Evolutionary conservation across 2,888 invertebrate species (phyloP), one percentile per base, ranked within the genome.

Genomic region (Drosophila acutilabella): DNA sequence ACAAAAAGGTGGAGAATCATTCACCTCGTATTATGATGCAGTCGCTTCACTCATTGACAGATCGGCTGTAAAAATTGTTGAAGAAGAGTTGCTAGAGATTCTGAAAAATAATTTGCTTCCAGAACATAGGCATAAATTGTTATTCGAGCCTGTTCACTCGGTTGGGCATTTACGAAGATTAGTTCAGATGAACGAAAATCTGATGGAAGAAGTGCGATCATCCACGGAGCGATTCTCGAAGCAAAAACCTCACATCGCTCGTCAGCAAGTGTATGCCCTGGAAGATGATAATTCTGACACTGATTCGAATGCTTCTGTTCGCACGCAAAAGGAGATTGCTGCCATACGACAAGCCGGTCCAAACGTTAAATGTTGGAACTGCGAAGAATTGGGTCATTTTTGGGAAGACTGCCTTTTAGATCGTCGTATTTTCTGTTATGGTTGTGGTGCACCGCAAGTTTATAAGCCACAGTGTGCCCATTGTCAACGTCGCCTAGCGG

Each of bases 181-280:
- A 14, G 40, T 40, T 4, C 40, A 40, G 4, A 40, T 40, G 40
- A 40, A 40, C 40, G 40, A 40, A 40, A 40, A 40, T 40, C 40
- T 40, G n/a, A 40, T 40, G n/a, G 40, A 6, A n/a, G 40, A n/a
- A 40, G 4, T 40, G 40, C 40, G n/a, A n/a, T 40, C 40, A n/a
- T 40, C n/a, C 13, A 4, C 40, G 0, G 14, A 40, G 1, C n/a
- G n/a, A 40, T 40, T n/a, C n/a, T 40, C 14, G n/a, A 40, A 14
- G 40, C 40, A 40, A 7, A 20, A 20, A 20, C 20, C 20, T 20
- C 20, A 20, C 3, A 2, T 20, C 20, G 20, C 20, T 20, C 20
- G 20, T 20, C 20, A 20, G 20, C 40, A 40, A 40, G 14, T 40
- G 6, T 14, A n/a, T 14, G 40, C 14, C n/a, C 0, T 40, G n/a